Percentiles rank a stretch among this genome's conserved stretches.
These are phyloP conservation scores for Pemphigus obesinymphae DNA, from an alignment of 1,140 invertebrate genomes.

Conservation along the genomic window DNA sequence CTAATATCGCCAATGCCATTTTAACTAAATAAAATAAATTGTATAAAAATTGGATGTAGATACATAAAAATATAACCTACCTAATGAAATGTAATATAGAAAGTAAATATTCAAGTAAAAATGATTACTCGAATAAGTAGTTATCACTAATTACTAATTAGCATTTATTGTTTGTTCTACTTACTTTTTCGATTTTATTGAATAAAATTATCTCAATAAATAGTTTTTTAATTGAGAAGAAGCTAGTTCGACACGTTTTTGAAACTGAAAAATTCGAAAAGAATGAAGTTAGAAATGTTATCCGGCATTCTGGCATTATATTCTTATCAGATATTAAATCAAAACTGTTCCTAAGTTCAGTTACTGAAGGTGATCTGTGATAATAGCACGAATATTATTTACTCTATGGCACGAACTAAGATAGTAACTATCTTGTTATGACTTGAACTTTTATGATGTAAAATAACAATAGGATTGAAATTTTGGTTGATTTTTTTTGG, in stretches of 20 bases:
- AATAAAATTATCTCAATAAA: neutral
- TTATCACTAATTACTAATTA: neutral
- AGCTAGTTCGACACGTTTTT: neutral
- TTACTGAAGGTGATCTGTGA: no score
- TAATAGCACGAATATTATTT: no score
- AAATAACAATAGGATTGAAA: no score
- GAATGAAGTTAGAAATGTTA: neutral
- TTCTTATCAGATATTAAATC: no score
- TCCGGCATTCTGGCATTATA: no score
- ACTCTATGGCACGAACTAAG: no score
- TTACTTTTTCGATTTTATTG: neutral
- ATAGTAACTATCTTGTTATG: no score
- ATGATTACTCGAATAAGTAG: neutral
- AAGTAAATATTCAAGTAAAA: neutral
- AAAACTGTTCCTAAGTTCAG: no score
- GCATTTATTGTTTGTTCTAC: neutral
- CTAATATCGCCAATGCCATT: conserved; percentile 47
- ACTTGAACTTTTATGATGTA: no score
- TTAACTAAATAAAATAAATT: neutral
- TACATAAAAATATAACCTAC: neutral
- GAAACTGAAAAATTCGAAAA: neutral
- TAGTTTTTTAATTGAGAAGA: neutral
- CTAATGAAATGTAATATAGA: neutral
- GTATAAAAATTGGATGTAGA: no score
- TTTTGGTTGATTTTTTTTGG: no score